These are phyloP conservation scores for Geophilus truncorum DNA, from an alignment of 2,888 invertebrate genomes.

Conservation along the genomic window DNA sequence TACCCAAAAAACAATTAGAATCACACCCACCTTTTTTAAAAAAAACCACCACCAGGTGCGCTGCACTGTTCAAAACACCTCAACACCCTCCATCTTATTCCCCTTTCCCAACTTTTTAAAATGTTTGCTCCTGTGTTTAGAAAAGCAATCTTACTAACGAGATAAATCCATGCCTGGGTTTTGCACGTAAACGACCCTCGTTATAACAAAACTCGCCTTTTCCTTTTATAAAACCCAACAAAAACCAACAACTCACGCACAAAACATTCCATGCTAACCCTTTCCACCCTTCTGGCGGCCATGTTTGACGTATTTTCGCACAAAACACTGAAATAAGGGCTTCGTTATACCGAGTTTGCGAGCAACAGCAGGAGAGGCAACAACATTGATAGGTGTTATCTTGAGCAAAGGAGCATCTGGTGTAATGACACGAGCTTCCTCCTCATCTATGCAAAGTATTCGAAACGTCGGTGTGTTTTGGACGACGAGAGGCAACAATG, in stretches of 20 bases:
- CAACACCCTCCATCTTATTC: no score
- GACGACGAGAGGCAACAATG: background rate
- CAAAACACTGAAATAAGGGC: background rate
- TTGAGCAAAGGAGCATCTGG: constrained; percentile 24
- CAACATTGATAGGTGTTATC: constrained; percentile 27
- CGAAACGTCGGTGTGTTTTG: background rate
- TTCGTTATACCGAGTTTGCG: background rate
- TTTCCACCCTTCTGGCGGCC: no score
- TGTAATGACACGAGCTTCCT: constrained; percentile 22
- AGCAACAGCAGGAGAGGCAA: constrained; percentile 22
- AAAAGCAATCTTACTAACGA: constrained; percentile 25
- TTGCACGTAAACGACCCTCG: constrained; percentile 12
- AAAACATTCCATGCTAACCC: no score
- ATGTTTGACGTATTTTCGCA: no score
- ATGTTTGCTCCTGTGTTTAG: constrained; percentile 25
- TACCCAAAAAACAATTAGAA: no score
- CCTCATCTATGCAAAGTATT: constrained; percentile 25
- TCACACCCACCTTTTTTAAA: no score
- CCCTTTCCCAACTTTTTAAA: background rate
- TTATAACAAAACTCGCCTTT: background rate
- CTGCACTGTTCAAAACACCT: background rate
- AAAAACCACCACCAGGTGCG: no score
- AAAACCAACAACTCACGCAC: no score
- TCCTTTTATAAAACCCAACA: no score
- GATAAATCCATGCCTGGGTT: constrained; percentile 20